Base-by-base conservation (phyloP, 64 coral and sea anemone species). In the Actinia tenebrosa region DNA sequence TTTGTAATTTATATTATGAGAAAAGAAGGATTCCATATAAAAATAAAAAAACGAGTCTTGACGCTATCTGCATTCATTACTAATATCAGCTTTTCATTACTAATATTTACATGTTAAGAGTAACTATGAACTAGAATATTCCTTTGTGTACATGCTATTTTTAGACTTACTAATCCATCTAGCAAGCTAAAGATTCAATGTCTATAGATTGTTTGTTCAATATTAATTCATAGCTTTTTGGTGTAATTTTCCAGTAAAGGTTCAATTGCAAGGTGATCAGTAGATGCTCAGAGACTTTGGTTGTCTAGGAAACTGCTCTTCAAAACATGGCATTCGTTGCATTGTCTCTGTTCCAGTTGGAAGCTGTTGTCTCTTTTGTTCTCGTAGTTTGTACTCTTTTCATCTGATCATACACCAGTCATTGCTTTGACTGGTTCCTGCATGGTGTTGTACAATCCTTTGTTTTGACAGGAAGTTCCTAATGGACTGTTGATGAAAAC, bases 111-210 rank as follows among this genome's bases (percentile, higher is more conserved):
- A 66, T n/a, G 19, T 9, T 19, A 15, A 18, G 30, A 61, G 18
- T 61, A 11, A 61, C 18, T 18, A 61, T 16, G 19, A 66, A 66
- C 56, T 58, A 58, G 56, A 58, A 30, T 30, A 42, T 42, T 75
- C 69, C n/a, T 72, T 25, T 75, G 3, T 75, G 5, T 42, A 26
- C n/a, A 75, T 8, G 63, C n/a, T 66, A 66, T 66, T 75, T 75
- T 75, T 75, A 75, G 27, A 75, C n/a, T n/a, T 69, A n/a, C 69
- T 75, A 75, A 75, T 75, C 69, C 69, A 14, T 13, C 69, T 30
- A 14, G 27, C 26, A 75, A 27, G 23, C 10, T 42, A 11, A 66
- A 4, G 22, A 22, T 22, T 66, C 2, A 11, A 2, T 66, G 22
- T 66, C 11, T 75, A 14, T 14, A 11, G 23, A 8, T 75, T 75